Base-by-base conservation (phyloP, 2,113 vertebrate genomes). In the Balaeniceps rex region DNA sequence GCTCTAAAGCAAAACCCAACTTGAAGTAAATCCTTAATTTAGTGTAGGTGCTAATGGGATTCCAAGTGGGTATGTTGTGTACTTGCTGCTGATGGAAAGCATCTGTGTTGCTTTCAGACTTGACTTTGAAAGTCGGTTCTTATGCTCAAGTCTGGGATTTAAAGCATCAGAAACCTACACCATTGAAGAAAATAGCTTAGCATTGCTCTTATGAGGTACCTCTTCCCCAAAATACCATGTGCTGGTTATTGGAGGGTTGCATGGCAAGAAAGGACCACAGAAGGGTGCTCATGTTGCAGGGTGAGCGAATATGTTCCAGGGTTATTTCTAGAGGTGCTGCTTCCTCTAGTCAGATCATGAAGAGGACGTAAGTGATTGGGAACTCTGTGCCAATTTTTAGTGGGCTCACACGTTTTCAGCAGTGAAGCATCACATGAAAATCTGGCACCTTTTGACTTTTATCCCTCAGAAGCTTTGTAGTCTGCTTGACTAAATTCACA, bases 41-140 rank as follows among this genome's bases (percentile, higher is more conserved):
- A 97, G 91, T 95, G 89, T 54, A 96, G 60, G 95, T 97, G 95
- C 94, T 97, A 95, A 97, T 96, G 87, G 94, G 71, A 96, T 97
- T 96, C 97, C 79, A 94, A 96, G 90, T 92, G 93, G 91, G 94
- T 94, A 96, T 95, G 93, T 97, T 97, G 92, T 97, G 90, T 97
- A 52, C 85, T 97, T 83, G 93, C 94, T 93, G 96, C 92, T 97
- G 97, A 95, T 97, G 95, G 92, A 82, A 97, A 97, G 96, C 95
- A 95, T 95, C 91, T 95, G 95, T 94, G 95, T 95, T 95, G 91
- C 96, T 86, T 96, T 93, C 93, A 95, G 91, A 63, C 78, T 94
- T 91, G 87, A 87, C 94, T 95, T 94, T 72, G 66, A 82, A 94
- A 92, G 88, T 94, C 40, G 4, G 33, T 91, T 97, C 70, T 90